A percentile compares a stretch with the other conserved stretches of the same genome.
These are phyloP conservation scores for Acanthurus tractus DNA, from an alignment of 2,797 vertebrate genomes.

Conservation along the genomic window DNA sequence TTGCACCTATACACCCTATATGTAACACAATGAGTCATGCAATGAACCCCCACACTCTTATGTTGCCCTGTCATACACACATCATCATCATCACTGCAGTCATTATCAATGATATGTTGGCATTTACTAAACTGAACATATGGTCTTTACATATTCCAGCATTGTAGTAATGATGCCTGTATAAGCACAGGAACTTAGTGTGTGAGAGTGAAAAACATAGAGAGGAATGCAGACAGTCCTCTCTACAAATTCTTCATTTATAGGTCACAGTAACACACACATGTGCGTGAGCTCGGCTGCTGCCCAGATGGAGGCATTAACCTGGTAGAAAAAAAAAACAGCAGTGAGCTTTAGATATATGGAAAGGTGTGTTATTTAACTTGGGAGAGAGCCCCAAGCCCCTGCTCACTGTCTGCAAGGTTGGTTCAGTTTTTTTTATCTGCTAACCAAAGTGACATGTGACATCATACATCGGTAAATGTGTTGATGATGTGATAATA, in stretches of 20 bases:
- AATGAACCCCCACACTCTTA: conserved; percentile 35
- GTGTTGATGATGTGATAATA: no score
- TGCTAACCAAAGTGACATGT: no score
- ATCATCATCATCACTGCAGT: conserved; percentile 54
- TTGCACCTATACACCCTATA: conserved; percentile 31
- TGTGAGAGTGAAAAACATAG: conserved; percentile 42
- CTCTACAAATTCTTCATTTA: conserved; percentile 58
- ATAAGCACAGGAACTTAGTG: conserved; percentile 18
- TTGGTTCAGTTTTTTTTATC: no score
- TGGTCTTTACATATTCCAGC: conserved; percentile 61
- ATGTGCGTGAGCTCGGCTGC: conserved; percentile 63
- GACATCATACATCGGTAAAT: no score
- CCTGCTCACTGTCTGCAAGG: no score
- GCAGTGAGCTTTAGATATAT: conserved; percentile 70
- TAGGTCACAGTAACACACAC: conserved; percentile 55
- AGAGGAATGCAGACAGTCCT: conserved; percentile 56
- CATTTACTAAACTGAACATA: conserved; percentile 46
- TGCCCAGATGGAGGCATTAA: conserved; percentile 80
- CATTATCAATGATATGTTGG: conserved; percentile 62
- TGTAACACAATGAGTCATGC: conserved; percentile 38
- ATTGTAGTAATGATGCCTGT: conserved; percentile 40
- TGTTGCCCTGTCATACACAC: conserved; percentile 56
- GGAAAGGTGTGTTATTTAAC: no score
- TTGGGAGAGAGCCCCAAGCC: no score
- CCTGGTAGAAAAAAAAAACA: conserved; percentile 68